Evolutionary conservation across 2,888 invertebrate species (phyloP).

Genomic region (Diplolepis rosae): DNA sequence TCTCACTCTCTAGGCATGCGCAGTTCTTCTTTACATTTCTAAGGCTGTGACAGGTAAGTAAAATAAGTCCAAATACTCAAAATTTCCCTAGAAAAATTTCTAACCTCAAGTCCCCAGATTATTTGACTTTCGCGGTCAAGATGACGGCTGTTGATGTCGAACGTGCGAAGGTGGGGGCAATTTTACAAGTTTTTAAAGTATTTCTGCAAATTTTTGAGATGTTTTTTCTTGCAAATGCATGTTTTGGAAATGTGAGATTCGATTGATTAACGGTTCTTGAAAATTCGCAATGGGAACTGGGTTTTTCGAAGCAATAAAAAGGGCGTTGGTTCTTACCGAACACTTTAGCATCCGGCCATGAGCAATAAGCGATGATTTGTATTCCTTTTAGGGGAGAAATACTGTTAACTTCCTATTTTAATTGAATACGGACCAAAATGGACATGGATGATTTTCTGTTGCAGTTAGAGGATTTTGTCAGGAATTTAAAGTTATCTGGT

Average conservation of each 20-base stretch:
- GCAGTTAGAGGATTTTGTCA: constrained; percentile 74
- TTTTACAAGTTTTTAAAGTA: constrained; percentile 31
- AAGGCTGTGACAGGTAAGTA: too few species aligned
- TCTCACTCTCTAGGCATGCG: too few species aligned
- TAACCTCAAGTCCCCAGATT: neutral
- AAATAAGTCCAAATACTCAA: too few species aligned
- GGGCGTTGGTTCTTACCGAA: constrained; percentile 67
- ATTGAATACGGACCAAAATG: constrained; percentile 24
- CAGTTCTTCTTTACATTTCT: too few species aligned
- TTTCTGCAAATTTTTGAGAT: neutral
- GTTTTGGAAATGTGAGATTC: neutral
- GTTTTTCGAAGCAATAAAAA: constrained; percentile 19
- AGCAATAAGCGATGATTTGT: neutral
- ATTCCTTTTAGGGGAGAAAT: constrained; percentile 38
- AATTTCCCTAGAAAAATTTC: too few species aligned
- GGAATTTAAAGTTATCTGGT: constrained; percentile 90
- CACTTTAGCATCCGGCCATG: constrained; percentile 14
- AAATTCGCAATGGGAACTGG: neutral
- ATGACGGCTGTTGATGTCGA: constrained; percentile 78
- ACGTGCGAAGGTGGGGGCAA: constrained; percentile 68
- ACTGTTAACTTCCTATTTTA: constrained; percentile 37
- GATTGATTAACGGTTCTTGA: neutral
- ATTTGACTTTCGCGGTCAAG: constrained; percentile 64
- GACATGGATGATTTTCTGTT: constrained; percentile 46
- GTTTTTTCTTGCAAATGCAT: neutral